Base-by-base conservation (phyloP, 35 echinoderm and acorn worm genomes). In the Apostichopus parvimensis region DNA sequence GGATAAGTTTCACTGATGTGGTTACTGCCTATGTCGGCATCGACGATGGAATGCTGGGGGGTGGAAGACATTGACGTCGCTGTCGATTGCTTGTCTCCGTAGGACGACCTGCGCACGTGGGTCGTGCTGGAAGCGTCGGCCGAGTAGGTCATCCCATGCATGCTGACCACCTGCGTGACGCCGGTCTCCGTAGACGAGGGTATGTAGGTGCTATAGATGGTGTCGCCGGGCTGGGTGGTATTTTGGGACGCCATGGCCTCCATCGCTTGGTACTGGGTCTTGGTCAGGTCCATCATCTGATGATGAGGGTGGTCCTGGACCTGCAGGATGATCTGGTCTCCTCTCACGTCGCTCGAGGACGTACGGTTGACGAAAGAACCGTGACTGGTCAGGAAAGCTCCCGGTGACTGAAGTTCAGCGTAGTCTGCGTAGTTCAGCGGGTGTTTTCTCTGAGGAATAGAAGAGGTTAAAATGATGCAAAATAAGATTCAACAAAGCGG, bases 361-460 rank as follows among this genome's bases (percentile, higher is more conserved):
- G 61, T 73, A n/a, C 55, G 55, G 81, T 84, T 84, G 15, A 72
- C 15, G 86, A 73, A 88, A n/a, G 61, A 13, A 12, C 52, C 34
- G 21, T 72, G 68, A 21, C 86, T 66, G 0, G 61, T 88, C n/a
- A 88, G 22, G 62, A 88, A 88, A 9, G 45, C 45, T 9, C 81
- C 81, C 10, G 86, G 89, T 20, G 89, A 53, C 13, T 77, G 89
- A 22, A 91, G 89, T 54, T 79, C 89, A 20, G 89, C 89, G 34
- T 91, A 91, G 53, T 91, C 89, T n/a, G 89, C 89, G 78, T 91
- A 91, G 71, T 57, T 91, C 73, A 79, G 8, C 11, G 76, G 89
- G 76, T 91, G 89, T 24, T 91, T 91, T 68, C 89, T 91, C 89
- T 91, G 89, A 53, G 89, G 61, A 77, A 91, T 20, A 6, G 34